These are phyloP conservation scores for Siniperca knerii DNA, from an alignment of 2,113 vertebrate genomes.

Conservation along the genomic window DNA sequence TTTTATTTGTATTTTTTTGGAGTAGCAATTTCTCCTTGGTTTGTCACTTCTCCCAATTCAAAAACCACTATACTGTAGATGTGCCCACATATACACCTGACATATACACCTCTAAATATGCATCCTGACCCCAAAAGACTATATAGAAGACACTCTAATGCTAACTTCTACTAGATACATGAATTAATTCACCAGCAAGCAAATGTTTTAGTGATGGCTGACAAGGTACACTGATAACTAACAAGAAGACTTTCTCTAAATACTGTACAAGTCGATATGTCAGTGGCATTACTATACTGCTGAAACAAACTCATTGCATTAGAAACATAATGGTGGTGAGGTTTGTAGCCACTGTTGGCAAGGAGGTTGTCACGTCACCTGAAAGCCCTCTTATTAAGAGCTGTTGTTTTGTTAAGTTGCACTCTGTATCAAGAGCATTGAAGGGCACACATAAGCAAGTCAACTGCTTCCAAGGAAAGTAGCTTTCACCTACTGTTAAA, in stretches of 20 bases:
- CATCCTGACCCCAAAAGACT: not conserved
- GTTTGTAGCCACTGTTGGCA: not conserved
- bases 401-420: constrained; percentile 28
- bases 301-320: not conserved
- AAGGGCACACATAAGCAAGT: not conserved
- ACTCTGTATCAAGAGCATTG: not conserved
- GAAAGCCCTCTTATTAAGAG: not conserved
- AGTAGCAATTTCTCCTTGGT: not conserved
- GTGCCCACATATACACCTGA: not conserved
- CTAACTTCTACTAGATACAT: too few species aligned
- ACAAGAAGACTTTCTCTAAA: not conserved
- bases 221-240: not conserved
- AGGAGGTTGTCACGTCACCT: not conserved
- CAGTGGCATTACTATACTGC: not conserved
- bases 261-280: not conserved
- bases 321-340: not conserved
- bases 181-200: not conserved
- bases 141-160: not conserved
- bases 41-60: not conserved
- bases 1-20: not conserved
- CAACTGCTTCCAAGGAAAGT: not conserved
- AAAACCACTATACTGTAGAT: not conserved
- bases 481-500: constrained; percentile 2
- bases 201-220: not conserved
- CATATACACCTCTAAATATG: not conserved